A percentile compares a stretch with the other conserved stretches of the same genome.
Conservation (phyloP, 2,113 vertebrate genomes). For the Sapayoa aenigma region DNA sequence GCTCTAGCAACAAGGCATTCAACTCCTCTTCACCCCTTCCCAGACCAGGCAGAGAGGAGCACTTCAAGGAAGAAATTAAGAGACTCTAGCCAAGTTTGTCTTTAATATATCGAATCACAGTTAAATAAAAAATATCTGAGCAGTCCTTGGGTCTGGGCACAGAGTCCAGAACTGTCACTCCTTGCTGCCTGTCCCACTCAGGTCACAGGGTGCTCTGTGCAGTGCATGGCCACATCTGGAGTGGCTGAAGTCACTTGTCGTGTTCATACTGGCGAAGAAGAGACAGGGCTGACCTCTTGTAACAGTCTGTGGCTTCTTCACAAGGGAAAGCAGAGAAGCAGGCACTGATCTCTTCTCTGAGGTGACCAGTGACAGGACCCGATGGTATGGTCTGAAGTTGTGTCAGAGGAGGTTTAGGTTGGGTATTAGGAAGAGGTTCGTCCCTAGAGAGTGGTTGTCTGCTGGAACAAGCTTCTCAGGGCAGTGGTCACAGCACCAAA, state of each 20-base stretch:
- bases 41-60: background rate
- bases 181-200: background rate
- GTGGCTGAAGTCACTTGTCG: background rate
- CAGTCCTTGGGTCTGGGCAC: background rate
- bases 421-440: background rate
- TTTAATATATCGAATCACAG: background rate
- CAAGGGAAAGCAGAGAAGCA: background rate
- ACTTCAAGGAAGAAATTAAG: background rate
- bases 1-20: background rate
- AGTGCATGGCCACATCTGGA: background rate
- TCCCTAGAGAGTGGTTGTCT: background rate
- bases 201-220: background rate
- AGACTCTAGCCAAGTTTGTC: background rate
- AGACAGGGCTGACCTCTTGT: background rate
- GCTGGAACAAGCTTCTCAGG: background rate
- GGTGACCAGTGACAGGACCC: background rate
- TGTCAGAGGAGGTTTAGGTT: background rate
- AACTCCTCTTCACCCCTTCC: background rate
- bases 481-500: background rate
- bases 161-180: background rate
- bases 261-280: background rate
- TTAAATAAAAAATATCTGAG: background rate
- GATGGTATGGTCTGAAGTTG: accelerated
- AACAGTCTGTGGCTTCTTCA: background rate
- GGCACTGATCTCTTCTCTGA: background rate